These are phyloP conservation scores for Eunapius fragilis DNA, from an alignment of 37 sponge, comb jelly and placozoan genomes.

Conservation along the genomic window DNA sequence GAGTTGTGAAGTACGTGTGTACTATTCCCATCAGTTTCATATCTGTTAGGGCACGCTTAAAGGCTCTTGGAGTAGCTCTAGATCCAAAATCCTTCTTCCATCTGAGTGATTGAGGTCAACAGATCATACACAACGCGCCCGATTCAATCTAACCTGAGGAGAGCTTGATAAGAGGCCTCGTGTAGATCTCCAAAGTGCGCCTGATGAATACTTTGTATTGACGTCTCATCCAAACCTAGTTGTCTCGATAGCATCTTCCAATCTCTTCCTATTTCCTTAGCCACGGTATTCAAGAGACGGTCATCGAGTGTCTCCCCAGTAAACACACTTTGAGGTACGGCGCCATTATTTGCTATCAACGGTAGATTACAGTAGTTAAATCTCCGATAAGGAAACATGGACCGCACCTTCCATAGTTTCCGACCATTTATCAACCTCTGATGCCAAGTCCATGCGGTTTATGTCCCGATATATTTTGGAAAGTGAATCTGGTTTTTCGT, in stretches of 20 bases:
- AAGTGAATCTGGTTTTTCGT: neutral
- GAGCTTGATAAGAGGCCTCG: conserved; percentile 62
- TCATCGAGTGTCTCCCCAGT: neutral
- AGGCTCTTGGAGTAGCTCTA: conserved; percentile 44
- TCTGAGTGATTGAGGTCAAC: conserved; percentile 15
- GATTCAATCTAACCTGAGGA: conserved; percentile 32
- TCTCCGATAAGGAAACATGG: neutral
- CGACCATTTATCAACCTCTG: neutral
- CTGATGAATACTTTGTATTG: conserved; percentile 47
- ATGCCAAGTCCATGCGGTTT: neutral
- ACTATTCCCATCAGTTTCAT: conserved; percentile 66
- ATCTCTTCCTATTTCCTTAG: conserved; percentile 19
- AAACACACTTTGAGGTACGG: neutral
- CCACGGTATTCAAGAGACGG: neutral
- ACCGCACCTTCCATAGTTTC: neutral
- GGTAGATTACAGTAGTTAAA: neutral
- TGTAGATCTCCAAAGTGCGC: conserved; percentile 41
- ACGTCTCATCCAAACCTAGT: conserved; percentile 51
- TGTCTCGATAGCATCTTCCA: conserved; percentile 78
- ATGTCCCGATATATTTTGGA: neutral
- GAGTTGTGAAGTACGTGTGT: conserved; percentile 53
- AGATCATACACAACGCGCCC: neutral
- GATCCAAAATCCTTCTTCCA: conserved; percentile 48
- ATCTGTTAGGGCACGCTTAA: conserved; percentile 51
- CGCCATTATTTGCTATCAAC: neutral